phyloP scores from a whole-genome alignment of 2,797 vertebrate species.

The Sorex maritimensis region DNA sequence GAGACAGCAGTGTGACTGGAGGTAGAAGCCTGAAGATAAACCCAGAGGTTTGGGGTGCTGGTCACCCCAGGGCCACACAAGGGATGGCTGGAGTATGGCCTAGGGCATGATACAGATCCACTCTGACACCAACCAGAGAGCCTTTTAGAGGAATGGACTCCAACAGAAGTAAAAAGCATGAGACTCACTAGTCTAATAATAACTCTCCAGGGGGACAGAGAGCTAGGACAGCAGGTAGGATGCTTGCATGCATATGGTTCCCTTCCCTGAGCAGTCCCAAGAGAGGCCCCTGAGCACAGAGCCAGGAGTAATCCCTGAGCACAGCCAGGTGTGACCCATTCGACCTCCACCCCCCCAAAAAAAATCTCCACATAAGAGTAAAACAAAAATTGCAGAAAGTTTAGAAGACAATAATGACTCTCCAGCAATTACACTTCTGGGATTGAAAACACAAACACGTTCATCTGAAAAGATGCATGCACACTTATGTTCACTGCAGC shows the following conservation, averaged over 20 bases:
- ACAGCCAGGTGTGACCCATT: too few relatives aligned
- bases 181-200: background rate
- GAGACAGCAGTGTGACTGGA: background rate
- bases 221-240: too few relatives aligned
- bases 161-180: background rate
- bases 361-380: background rate
- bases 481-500: too few relatives aligned
- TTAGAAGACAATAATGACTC: background rate
- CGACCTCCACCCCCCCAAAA: background rate
- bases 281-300: too few relatives aligned
- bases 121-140: background rate
- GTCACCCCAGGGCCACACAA: background rate
- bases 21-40: background rate
- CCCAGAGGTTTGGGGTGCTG: background rate
- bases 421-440: too few relatives aligned
- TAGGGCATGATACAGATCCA: background rate
- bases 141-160: background rate
- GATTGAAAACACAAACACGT: too few relatives aligned
- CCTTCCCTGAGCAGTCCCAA: too few relatives aligned
- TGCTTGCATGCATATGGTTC: too few relatives aligned
- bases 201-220: background rate
- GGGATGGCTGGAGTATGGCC: too few relatives aligned
- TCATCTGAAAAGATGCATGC: too few relatives aligned
- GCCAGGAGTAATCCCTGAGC: too few relatives aligned
- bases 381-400: slow-evolving; percentile 7